Evolutionary conservation across 2,888 invertebrate species (phyloP).

Genomic region (Netelia virgata): DNA sequence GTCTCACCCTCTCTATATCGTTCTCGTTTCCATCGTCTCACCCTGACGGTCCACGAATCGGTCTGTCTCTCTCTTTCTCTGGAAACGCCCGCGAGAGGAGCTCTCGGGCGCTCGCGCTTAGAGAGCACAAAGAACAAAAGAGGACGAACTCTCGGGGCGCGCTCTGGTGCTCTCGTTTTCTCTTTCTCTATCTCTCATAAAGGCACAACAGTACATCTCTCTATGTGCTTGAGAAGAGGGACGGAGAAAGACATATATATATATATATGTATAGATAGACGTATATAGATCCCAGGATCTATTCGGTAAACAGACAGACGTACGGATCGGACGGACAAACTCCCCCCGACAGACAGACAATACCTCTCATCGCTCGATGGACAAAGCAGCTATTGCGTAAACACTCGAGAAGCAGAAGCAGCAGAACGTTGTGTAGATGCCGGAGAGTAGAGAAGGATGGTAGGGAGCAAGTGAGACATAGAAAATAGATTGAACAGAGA

Average conservation of each 20-base stretch:
- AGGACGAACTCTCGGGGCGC: constrained; percentile 77
- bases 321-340: constrained; percentile 75
- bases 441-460: constrained; percentile 50
- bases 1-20: constrained; percentile 57
- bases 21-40: constrained; percentile 57
- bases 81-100: constrained; percentile 67
- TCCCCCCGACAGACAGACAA: constrained; percentile 82
- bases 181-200: constrained; percentile 71
- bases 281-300: constrained; percentile 72
- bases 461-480: constrained; percentile 63
- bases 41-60: constrained; percentile 64
- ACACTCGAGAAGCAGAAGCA: constrained; percentile 80
- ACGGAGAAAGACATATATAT: constrained; percentile 57
- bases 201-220: constrained; percentile 83
- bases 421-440: constrained; percentile 51
- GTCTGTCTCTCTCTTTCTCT: constrained; percentile 28
- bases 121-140: constrained; percentile 77
- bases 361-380: constrained; percentile 84
- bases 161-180: constrained; percentile 63
- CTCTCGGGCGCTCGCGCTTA: constrained; percentile 70
- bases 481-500: constrained; percentile 65
- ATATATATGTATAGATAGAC: constrained; percentile 14
- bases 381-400: constrained; percentile 85
- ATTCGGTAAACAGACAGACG: constrained; percentile 76
- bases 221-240: constrained; percentile 70